Base-by-base conservation (phyloP, 2,113 vertebrate species). In the Ciconia maguari region DNA sequence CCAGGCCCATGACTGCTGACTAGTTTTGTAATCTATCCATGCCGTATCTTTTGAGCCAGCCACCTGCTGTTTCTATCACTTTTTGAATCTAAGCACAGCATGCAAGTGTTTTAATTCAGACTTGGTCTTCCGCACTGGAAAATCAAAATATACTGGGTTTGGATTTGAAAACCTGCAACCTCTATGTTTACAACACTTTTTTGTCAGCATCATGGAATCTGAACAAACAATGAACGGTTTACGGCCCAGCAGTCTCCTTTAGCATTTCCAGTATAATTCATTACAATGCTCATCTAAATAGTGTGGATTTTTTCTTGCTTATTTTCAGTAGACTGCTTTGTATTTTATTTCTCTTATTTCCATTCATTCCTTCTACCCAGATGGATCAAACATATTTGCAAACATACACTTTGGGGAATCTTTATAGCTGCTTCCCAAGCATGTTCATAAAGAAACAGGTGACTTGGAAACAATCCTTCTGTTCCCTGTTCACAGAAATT, bases 61-160 rank as follows among this genome's bases (percentile, higher is more conserved):
- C 70, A 89, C 94, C 80, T 18, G 42, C 91, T 93, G 89, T 57
- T 87, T 75, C 80, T 83, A 85, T 76, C 64, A 55, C 14, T 68
- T 91, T 60, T 24, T 79, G n/a, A 95, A 91, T 65, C 68, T 71
- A 93, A 96, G 83, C 94, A 96, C 84, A 96, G 94, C 74, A 91
- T 68, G 91, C 55, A 78, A 71, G 61, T 71, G 42, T 83, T 91
- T 91, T 75, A 89, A 91, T 91, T 79, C 52, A 93, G 51, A 91
- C 24, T 60, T 81, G 19, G 64, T 93, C 24, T 79, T 94, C 48
- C 20, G 61, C 48, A 84, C 38, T 84, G 24, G 57, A 94, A 96
- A 89, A 94, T 79, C 55, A 84, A 91, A 93, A 79, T 81, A 94
- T 46, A 78, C 65, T 60, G 4, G 11, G 15, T 55, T 55, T 29